These are phyloP conservation scores for Upupa epops DNA, from an alignment of 2,113 vertebrate species.

Conservation along the genomic window DNA sequence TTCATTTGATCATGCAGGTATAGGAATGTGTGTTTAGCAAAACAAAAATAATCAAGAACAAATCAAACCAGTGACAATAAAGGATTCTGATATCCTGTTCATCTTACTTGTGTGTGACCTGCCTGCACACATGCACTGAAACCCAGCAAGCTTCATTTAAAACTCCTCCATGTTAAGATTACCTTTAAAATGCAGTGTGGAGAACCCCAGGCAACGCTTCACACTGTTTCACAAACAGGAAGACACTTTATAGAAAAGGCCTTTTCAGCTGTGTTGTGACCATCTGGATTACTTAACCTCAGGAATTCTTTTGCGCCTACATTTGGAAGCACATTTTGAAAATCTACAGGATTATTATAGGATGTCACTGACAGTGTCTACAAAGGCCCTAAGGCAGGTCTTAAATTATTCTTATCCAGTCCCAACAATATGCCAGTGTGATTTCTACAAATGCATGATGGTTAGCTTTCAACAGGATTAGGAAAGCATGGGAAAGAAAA, in stretches of 20 bases:
- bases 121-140: not conserved
- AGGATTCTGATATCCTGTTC: not conserved
- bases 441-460: not conserved
- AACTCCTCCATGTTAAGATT: not conserved
- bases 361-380: not conserved
- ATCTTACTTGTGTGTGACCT: not conserved
- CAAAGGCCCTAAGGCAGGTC: not conserved
- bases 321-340: not conserved
- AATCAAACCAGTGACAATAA: not conserved
- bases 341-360: not conserved
- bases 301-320: not conserved
- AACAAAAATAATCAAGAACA: not conserved
- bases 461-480: not conserved
- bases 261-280: not conserved
- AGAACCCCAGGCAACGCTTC: not conserved
- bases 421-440: not conserved
- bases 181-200: not conserved
- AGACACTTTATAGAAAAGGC: not conserved
- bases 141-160: not conserved
- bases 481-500: not conserved
- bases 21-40: not conserved
- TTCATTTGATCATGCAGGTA: fast-evolving
- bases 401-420: not conserved
- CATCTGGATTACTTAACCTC: not conserved
- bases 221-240: not conserved